Evolutionary conservation across 2,797 vertebrate species (phyloP), one percentile per base, ranked within the genome.

Genomic region (Notoglanidium macrostoma): DNA sequence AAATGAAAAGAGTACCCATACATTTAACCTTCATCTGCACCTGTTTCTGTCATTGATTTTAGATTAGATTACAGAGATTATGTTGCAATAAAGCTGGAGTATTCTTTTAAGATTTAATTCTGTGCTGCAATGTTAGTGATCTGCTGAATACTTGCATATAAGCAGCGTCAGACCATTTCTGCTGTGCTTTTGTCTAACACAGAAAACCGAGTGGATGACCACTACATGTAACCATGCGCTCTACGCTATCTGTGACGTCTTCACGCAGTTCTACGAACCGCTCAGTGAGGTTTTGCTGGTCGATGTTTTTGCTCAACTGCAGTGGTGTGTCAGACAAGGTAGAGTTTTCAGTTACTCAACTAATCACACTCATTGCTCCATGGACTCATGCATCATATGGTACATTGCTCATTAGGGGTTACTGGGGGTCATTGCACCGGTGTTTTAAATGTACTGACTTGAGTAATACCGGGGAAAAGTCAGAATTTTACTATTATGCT

Each of bases 191-290:
- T 89, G 26, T 73, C 68, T 92, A 80, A 68, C 80, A 3, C 90
- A 99, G 98, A 99, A 99, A 94, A 98, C 97, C 0, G 98, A 99
- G 93, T 99, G 98, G 98, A 99, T 99, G 98, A 99, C 97, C 1
- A 99, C 98, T 0, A 99, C 98, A 0, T 99, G 98, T 92, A 99
- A 99, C 94, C 98, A 99, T 0, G 98, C 98, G 1, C 97, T 99
- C 85, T 99, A 98, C 15, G 98, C 98, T 51, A 98, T 99, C 91
- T 99, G 98, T 89, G 98, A 99, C 3, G 98, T 99, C 26, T 99
- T 99, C 92, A 98, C 98, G 0, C 97, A 99, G 85, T 99, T 99
- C 89, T 99, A 98, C n/a, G 97, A 98, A 94, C 97, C 97, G 51
- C 94, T 99, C 92, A 97, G 97, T 49, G 96, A 97, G 89, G 96